Evolutionary conservation across 2,888 invertebrate genomes (phyloP), one percentile per base, ranked within the genome.

Genomic region (Teinopalpus imperialis): DNA sequence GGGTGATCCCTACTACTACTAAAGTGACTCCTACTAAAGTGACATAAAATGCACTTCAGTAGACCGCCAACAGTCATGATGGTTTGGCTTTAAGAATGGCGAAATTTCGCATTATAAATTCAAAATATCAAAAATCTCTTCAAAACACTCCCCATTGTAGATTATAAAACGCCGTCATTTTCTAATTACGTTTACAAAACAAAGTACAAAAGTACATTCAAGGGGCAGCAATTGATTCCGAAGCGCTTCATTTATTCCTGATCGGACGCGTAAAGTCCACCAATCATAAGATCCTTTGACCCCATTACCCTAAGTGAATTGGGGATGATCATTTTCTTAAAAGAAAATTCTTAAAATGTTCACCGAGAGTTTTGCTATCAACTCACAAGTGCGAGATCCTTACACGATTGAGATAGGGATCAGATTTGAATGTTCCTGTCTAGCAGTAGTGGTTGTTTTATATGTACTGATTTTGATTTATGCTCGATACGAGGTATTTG

Each of bases 221-320:
- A 12, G 18, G 8, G 5, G 5, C 18, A 8, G 34, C 27, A 27
- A 29, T 35, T 43, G 26, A 43, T 43, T 43, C 14, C 35, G 14
- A 43, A 31, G 34, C 26, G 43, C 13, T 29, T 43, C 35, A 43
- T 43, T 43, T 43, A 27, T 43, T 43, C 27, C 34, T 18, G 43
- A 43, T 35, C 34, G 27, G 34, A 27, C 27, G 34, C 34, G 34
- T 29, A 4, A 20, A 20, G 8, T 3, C 35, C 16, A 34, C 20
- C 27, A 20, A 21, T 21, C 34, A 20, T n/a, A 26, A 6, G 7
- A 27, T 16, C 21, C 43, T 8, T 20, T 35, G 35, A 35, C 34
- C 34, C 34, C 43, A 36, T 43, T 43, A 36, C 9, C 29, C 36
- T 30, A 36, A 43, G 30, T 36, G 43, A 36, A 36, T 43, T 30